Evolutionary conservation across 2,888 invertebrate genomes (phyloP).

Genomic region (Perizoma flavofasciatum): DNA sequence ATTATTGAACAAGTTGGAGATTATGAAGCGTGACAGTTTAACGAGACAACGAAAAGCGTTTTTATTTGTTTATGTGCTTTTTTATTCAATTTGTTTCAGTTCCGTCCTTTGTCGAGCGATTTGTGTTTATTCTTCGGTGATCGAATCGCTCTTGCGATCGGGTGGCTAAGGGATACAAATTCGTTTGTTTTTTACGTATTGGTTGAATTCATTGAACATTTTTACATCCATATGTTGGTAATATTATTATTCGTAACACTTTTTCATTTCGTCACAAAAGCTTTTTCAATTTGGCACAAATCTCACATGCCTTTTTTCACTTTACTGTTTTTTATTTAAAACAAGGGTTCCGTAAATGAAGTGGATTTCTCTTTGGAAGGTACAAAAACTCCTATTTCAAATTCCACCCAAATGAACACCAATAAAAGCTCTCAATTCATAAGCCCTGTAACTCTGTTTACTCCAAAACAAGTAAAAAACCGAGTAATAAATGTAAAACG

Average conservation of each 20-base stretch:
- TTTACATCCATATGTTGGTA: too few relatives aligned
- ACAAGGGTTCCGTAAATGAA: neutral
- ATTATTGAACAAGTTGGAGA: conserved; percentile 17
- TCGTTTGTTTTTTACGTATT: conserved; percentile 5
- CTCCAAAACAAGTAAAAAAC: conserved; percentile 34
- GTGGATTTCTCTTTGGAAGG: neutral
- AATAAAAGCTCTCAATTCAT: conserved; percentile 26
- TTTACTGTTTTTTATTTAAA: neutral
- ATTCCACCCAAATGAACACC: conserved; percentile 21
- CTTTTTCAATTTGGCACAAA: too few relatives aligned
- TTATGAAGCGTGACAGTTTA: conserved; percentile 40
- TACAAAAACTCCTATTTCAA: conserved; percentile 6
- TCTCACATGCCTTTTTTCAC: too few relatives aligned
- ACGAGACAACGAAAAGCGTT: conserved; percentile 48
- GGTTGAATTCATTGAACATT: too few relatives aligned
- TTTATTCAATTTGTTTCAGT: conserved; percentile 31
- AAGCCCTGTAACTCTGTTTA: conserved; percentile 28
- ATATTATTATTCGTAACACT: too few relatives aligned
- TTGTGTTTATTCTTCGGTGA: conserved; percentile 31
- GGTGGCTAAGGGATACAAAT: conserved; percentile 5
- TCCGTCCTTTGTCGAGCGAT: conserved; percentile 26
- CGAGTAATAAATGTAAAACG: conserved; percentile 40
- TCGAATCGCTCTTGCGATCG: conserved; percentile 19
- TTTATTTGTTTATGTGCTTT: conserved; percentile 35
- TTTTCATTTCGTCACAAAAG: too few relatives aligned